These are phyloP conservation scores for Ditula angustiorana DNA, from an alignment of 2,888 invertebrate species.

Conservation along the genomic window DNA sequence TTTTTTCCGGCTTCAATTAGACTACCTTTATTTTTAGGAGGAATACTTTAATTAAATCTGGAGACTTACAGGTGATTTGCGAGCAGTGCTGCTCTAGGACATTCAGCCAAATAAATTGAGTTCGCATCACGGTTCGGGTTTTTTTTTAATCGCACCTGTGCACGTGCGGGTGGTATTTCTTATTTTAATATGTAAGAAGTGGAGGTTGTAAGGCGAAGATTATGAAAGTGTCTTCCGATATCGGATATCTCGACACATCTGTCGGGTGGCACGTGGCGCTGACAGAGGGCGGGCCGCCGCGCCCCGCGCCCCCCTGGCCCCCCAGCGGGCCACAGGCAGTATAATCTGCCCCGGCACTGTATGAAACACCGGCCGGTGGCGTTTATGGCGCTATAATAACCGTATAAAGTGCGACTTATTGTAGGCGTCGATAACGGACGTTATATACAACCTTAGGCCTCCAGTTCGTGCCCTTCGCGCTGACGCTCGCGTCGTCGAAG, in stretches of 20 bases:
- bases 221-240: slow-evolving; percentile 85
- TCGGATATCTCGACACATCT: slow-evolving; percentile 84
- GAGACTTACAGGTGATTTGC: slow-evolving; percentile 62
- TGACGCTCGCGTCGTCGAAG: slow-evolving; percentile 41
- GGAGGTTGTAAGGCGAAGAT: slow-evolving; percentile 77
- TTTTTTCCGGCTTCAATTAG: slow-evolving; percentile 69
- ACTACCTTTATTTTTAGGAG: slow-evolving; percentile 68
- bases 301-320: slow-evolving; percentile 47
- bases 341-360: slow-evolving; percentile 82
- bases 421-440: slow-evolving; percentile 83
- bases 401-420: slow-evolving; percentile 85
- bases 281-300: slow-evolving; percentile 70
- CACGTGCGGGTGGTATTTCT: slow-evolving; percentile 56
- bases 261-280: slow-evolving; percentile 79
- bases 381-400: slow-evolving; percentile 85
- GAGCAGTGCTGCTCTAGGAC: slow-evolving; percentile 47
- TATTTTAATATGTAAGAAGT: slow-evolving; percentile 79
- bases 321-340: slow-evolving; percentile 73
- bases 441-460: slow-evolving; percentile 75
- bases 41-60: slow-evolving; percentile 76
- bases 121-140: slow-evolving; percentile 48
- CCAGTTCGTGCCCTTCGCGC: slow-evolving; percentile 60
- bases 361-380: slow-evolving; percentile 84
- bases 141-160: slow-evolving; percentile 78
- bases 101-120: slow-evolving; percentile 52